Base-by-base conservation (phyloP, 30 jellyfish, hydroid and myxozoan genomes). In the Aurelia sp. region DNA sequence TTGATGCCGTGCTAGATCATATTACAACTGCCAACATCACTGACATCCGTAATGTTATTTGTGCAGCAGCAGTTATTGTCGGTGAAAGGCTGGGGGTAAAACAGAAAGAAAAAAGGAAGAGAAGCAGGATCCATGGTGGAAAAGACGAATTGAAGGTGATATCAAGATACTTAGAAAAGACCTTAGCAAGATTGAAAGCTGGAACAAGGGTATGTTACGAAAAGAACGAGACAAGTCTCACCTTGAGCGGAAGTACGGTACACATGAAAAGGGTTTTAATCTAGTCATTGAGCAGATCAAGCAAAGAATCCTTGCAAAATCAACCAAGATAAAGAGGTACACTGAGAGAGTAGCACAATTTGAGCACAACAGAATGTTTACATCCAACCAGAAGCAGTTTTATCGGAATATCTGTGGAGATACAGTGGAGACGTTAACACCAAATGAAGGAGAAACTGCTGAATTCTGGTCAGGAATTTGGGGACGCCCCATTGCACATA, bases 101-200 rank as follows among this genome's bases (percentile, higher is more conserved):
- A 33, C 78, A 30, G 78, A 66, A 66, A 66, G 78, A 66, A 30
- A 66, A 30, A 66, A n/a, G 19, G 31, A 30, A 66, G 53, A 9
- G 78, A 66, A 66, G 31, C 78, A 66, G 78, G 78, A 66, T 66
- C 53, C 78, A 33, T 66, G 78, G 78, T 30, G 78, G 19, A 30
- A 66, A 35, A 66, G 66, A 15, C 78, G 33, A 27, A 27, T 27
- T 27, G 33, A 27, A 27, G 33, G 33, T 27, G 33, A 27, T 27
- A 27, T 27, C 33, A 23, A 61, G 71, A 61, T n/a, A 61, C 71
- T 61, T 5, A 61, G 71, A 61, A 61, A 61, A 61, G 71, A 61
- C 13, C 31, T 61, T 61, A 61, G 71, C 71, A 61, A 61, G 71
- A 23, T 61, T 61, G 71, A 61, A 61, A 61, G 71, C 71, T 61